Percentiles rank a stretch among this genome's conserved stretches.
Evolutionary conservation across 2,797 vertebrate genomes (phyloP).

Genomic region (Hirundo rustica): DNA sequence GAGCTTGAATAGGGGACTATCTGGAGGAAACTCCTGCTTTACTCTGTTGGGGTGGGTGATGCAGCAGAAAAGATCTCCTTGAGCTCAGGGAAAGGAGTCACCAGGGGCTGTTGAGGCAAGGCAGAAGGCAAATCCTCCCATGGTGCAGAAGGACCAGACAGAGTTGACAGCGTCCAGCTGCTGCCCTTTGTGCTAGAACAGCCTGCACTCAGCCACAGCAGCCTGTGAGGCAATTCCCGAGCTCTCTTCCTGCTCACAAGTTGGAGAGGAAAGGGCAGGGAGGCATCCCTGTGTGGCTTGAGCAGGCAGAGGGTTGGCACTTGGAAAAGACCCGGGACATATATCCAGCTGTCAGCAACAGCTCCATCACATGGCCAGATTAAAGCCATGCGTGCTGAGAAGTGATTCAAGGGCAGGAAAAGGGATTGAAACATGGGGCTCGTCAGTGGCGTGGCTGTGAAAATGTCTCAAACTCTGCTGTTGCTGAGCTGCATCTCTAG

Average conservation of each 20-base stretch:
- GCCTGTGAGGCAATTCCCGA: neutral
- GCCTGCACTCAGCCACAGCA: neutral
- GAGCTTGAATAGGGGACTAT: neutral
- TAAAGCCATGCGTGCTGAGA: neutral
- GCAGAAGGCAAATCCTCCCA: neutral
- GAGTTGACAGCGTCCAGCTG: neutral
- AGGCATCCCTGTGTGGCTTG: neutral
- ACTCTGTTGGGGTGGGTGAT: neutral
- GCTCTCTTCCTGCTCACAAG: neutral
- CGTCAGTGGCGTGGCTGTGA: neutral
- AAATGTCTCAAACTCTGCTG: neutral
- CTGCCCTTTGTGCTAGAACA: neutral
- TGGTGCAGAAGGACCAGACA: neutral
- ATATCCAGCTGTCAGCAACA: neutral
- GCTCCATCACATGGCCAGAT: neutral
- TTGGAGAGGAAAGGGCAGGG: neutral
- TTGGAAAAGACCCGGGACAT: neutral
- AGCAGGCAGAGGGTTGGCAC: neutral
- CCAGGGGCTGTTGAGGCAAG: neutral
- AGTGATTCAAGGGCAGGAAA: neutral
- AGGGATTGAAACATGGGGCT: neutral
- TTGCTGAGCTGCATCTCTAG: neutral
- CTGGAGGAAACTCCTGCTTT: neutral
- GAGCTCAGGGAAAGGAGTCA: neutral
- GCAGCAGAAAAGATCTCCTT: accelerated